These are phyloP conservation scores for Macrotis lagotis DNA, from an alignment of 2,113 vertebrate genomes.

Conservation along the genomic window DNA sequence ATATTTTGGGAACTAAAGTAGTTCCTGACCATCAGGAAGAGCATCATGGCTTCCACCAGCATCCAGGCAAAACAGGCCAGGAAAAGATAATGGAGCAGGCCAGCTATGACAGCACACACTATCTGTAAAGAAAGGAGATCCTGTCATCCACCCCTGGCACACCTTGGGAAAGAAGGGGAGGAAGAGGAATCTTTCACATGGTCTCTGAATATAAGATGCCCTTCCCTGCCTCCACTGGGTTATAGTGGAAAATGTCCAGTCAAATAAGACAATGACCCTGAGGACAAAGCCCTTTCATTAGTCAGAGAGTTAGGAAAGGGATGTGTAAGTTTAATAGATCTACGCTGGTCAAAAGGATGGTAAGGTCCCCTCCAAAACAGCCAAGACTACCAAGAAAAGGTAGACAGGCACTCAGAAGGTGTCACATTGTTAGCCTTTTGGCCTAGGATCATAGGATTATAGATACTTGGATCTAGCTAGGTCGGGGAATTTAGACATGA, in stretches of 20 bases:
- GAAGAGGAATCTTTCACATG: background rate
- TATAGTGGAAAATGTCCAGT: background rate
- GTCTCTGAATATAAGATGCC: background rate
- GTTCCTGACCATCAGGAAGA: conserved; percentile 78
- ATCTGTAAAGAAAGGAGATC: conserved; percentile 39
- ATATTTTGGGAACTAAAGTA: conserved; percentile 71
- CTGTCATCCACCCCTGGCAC: background rate
- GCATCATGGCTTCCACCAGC: conserved; percentile 74
- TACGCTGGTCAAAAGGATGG: background rate
- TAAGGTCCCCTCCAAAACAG: background rate
- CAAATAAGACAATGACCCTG: background rate
- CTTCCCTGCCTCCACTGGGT: background rate
- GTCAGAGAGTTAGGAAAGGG: background rate
- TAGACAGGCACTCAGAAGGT: background rate
- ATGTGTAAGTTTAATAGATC: background rate
- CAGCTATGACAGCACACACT: conserved; percentile 63
- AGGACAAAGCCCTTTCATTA: background rate
- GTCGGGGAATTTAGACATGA: background rate
- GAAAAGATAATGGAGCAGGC: conserved; percentile 77
- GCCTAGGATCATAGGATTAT: background rate
- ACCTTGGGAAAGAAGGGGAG: background rate
- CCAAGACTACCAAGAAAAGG: background rate
- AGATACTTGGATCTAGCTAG: background rate
- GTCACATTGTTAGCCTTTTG: background rate
- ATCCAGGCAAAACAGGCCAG: conserved; percentile 80